Evolutionary conservation across 2,113 vertebrate genomes (phyloP).

Genomic region (Tetraodon nigroviridis): DNA sequence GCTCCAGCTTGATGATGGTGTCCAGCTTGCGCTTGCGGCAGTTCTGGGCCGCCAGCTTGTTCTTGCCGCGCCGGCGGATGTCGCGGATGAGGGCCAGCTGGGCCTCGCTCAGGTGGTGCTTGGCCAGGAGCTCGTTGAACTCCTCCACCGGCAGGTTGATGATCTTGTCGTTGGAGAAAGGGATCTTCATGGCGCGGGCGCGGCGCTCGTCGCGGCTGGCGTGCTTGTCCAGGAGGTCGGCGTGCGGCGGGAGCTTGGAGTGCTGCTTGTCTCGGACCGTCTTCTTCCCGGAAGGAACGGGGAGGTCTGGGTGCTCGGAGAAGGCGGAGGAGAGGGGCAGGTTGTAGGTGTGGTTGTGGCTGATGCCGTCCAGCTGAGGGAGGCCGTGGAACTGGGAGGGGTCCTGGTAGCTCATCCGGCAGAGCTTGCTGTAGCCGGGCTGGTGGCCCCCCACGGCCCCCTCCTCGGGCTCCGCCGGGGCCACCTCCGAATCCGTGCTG

Average conservation of each 20-base stretch:
- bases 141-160: constrained; percentile 97
- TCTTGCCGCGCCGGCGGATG: constrained; percentile 93
- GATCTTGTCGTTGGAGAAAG: constrained; percentile 97
- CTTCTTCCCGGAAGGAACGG: constrained; percentile 76
- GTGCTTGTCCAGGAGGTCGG: constrained; percentile 88
- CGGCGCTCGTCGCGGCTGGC: constrained; percentile 91
- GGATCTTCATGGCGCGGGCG: constrained; percentile 95
- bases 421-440: constrained; percentile 93
- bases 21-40: constrained; percentile 98
- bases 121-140: constrained; percentile 96
- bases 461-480: constrained; percentile 84
- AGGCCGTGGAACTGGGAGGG: constrained; percentile 85
- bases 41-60: constrained; percentile 99
- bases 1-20: constrained; percentile 95
- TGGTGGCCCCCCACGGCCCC: constrained; percentile 91
- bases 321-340: constrained; percentile 76
- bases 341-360: constrained; percentile 98
- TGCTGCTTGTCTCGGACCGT: constrained; percentile 78
- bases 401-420: constrained; percentile 97
- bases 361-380: constrained; percentile 89
- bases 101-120: constrained; percentile 91
- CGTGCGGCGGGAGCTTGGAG: constrained; percentile 63
- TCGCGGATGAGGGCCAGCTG: constrained; percentile 96
- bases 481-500: constrained; percentile 91
- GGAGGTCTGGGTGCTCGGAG: constrained; percentile 73